Evolutionary conservation across 2,888 invertebrate genomes (phyloP).

Genomic region (Tipula unca): DNA sequence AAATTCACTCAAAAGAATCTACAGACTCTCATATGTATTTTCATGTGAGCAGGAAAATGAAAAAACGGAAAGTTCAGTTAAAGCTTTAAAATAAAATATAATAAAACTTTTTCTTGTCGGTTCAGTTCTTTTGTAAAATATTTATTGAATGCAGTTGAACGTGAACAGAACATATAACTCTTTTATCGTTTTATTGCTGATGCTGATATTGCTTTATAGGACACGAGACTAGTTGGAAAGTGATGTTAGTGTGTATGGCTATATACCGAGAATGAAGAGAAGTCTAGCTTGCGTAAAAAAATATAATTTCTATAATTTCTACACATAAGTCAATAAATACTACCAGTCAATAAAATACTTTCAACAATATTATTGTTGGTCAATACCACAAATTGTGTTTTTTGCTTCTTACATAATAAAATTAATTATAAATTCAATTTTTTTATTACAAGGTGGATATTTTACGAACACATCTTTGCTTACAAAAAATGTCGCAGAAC

Average conservation of each 20-base stretch:
- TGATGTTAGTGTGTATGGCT: neutral
- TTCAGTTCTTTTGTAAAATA: neutral
- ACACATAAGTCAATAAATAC: neutral
- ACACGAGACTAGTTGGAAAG: neutral
- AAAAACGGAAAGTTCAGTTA: neutral
- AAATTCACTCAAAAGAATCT: no score
- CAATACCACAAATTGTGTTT: no score
- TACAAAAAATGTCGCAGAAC: neutral
- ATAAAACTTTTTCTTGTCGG: neutral
- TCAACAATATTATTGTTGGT: neutral
- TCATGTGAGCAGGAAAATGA: no score
- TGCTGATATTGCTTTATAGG: neutral
- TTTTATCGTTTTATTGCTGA: neutral
- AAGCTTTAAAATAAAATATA: neutral
- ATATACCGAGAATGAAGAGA: no score
- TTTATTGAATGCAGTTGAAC: neutral
- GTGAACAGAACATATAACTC: neutral
- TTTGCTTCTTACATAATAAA: no score
- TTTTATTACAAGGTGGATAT: no score
- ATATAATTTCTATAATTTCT: neutral
- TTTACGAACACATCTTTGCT: neutral
- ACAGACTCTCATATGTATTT: no score
- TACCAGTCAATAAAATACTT: neutral
- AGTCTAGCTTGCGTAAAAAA: neutral
- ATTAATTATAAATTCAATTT: no score